Conservation (phyloP, 2,113 vertebrate genomes). For the Halichoerus grypus region DNA sequence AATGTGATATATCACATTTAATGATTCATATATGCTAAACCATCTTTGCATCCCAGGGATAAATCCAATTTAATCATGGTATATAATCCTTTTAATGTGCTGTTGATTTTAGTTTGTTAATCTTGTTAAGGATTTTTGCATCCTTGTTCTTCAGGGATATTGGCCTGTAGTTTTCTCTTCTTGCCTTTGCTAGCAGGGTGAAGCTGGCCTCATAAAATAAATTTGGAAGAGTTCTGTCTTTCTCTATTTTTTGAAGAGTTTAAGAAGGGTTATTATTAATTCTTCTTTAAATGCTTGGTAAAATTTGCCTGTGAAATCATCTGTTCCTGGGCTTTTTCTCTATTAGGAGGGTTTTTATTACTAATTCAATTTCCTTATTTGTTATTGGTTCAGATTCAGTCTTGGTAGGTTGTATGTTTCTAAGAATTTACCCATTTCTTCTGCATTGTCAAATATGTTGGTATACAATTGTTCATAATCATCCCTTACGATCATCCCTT, state of each 20-base stretch:
- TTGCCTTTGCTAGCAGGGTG: background rate
- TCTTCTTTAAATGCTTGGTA: background rate
- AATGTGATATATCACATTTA: background rate
- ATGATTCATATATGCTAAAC: background rate
- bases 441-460: constrained; percentile 2
- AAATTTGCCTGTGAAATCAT: background rate
- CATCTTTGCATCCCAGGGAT: background rate
- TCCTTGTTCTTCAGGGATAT: background rate
- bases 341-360: background rate
- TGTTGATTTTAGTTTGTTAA: background rate
- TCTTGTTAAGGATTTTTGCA: background rate
- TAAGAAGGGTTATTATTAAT: background rate
- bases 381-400: background rate
- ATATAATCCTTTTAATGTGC: background rate
- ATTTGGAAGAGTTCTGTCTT: background rate
- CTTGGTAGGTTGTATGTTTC: background rate
- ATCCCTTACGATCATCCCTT: background rate
- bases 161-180: background rate
- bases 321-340: background rate
- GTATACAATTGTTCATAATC: background rate
- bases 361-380: background rate
- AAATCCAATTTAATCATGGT: background rate
- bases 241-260: background rate
- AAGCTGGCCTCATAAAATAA: background rate
- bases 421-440: background rate